Conservation (phyloP, 2,888 invertebrate genomes). For the Platerodrilus igneus region DNA sequence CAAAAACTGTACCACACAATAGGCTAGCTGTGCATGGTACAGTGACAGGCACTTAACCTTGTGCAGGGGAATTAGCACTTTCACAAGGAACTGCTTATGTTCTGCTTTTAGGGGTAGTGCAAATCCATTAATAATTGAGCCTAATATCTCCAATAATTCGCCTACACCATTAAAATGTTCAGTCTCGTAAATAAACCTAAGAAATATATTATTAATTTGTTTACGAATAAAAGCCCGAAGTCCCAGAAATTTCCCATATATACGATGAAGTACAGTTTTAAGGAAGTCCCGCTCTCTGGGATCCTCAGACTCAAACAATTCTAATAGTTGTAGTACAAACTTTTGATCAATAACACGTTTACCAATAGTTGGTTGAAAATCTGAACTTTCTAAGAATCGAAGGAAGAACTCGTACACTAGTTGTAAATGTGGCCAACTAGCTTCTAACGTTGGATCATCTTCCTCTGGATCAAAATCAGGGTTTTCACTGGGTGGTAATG, state of each 20-base stretch:
- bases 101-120: constrained; percentile 97
- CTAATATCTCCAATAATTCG: constrained; percentile 93
- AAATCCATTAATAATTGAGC: constrained; percentile 98
- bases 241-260: constrained; percentile 96
- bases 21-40: constrained; percentile 96
- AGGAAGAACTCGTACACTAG: constrained; percentile 99
- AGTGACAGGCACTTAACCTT: constrained; percentile 94
- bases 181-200: constrained; percentile 96
- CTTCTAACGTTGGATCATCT: constrained; percentile 98
- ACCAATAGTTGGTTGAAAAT: constrained; percentile 92
- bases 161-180: constrained; percentile 98
- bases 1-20: constrained; percentile 98
- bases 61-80: constrained; percentile 91
- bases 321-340: constrained; percentile 92
- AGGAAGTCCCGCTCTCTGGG: constrained; percentile 94
- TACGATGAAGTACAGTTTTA: constrained; percentile 95
- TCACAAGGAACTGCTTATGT: constrained; percentile 94
- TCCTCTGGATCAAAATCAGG: constrained; percentile 99
- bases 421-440: constrained; percentile 98
- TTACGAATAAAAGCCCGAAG: constrained; percentile 94
- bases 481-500: constrained; percentile 93
- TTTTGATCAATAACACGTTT: constrained; percentile 88
- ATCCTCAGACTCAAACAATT: constrained; percentile 96
- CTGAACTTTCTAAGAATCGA: constrained; percentile 95
- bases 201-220: constrained; percentile 97